These are phyloP conservation scores for Megalops atlanticus DNA, from an alignment of 2,113 vertebrate genomes.

Conservation along the genomic window DNA sequence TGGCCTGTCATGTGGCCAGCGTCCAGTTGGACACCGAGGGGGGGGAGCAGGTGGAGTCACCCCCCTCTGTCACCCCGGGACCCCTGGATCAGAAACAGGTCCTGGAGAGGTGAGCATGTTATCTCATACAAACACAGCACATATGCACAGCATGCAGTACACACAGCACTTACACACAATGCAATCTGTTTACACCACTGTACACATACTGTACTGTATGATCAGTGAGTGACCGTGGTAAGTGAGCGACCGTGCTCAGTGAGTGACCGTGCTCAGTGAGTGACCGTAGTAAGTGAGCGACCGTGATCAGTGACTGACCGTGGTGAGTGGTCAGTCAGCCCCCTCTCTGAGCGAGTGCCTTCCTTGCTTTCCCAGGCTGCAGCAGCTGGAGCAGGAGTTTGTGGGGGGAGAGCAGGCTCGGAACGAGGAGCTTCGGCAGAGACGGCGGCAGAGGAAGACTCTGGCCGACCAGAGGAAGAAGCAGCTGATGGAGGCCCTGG, in stretches of 20 bases:
- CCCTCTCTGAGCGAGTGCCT: too few species aligned
- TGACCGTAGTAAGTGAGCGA: background rate
- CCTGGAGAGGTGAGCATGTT: constrained; percentile 73
- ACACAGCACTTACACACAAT: background rate
- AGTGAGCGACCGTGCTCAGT: background rate
- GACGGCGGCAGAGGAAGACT: constrained; percentile 68
- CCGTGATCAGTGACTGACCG: background rate
- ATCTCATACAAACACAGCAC: background rate
- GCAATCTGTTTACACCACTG: too few species aligned
- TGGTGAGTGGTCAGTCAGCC: background rate
- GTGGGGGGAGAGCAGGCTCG: constrained; percentile 82
- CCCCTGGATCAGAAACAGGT: constrained; percentile 75
- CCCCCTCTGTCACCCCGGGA: constrained; percentile 38
- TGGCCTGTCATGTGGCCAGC: background rate
- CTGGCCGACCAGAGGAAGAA: constrained; percentile 73
- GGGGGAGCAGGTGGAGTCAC: constrained; percentile 19
- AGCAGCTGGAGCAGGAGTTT: constrained; percentile 82
- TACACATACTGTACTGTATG: too few species aligned
- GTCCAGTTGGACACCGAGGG: constrained; percentile 20
- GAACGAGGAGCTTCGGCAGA: constrained; percentile 82
- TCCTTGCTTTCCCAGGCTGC: constrained; percentile 72
- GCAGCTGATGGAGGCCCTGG: constrained; percentile 74
- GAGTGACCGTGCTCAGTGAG: background rate
- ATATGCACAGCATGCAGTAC: too few species aligned
- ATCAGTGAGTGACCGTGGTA: too few species aligned